phyloP scores from a whole-genome alignment of 2,888 invertebrate genomes.

The Caenorhabditis macrosperma region DNA sequence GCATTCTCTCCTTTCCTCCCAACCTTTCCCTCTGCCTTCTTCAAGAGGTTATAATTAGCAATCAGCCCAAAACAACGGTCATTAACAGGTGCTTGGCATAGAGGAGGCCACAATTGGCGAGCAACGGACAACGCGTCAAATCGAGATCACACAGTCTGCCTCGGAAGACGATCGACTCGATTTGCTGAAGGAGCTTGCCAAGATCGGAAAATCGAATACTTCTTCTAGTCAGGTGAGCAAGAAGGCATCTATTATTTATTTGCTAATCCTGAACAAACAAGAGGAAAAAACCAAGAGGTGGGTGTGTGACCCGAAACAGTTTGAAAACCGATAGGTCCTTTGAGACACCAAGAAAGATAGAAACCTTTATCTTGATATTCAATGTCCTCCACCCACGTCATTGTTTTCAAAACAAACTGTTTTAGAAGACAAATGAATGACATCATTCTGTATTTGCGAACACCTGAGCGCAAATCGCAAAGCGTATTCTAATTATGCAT shows the following conservation, averaged over 20 bases:
- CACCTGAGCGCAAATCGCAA: too few species aligned
- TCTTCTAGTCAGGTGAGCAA: slow-evolving; percentile 47
- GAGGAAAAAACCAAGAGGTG: neutral
- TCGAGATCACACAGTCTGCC: slow-evolving; percentile 61
- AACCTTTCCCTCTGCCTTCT: neutral
- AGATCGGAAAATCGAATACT: slow-evolving; percentile 57
- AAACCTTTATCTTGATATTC: too few species aligned
- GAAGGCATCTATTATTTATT: neutral
- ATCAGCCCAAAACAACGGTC: slow-evolving; percentile 26
- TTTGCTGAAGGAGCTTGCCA: slow-evolving; percentile 64
- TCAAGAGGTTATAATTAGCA: slow-evolving; percentile 33
- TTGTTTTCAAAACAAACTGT: too few species aligned
- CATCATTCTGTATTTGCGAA: too few species aligned
- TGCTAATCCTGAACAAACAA: slow-evolving; percentile 10
- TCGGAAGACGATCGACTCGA: slow-evolving; percentile 62
- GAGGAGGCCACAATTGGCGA: slow-evolving; percentile 31
- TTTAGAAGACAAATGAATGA: too few species aligned
- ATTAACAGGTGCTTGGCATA: slow-evolving; percentile 54
- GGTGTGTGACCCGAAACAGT: neutral
- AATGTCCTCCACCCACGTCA: too few species aligned
- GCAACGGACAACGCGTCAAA: slow-evolving; percentile 54
- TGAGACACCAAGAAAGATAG: too few species aligned
- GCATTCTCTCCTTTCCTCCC: neutral
- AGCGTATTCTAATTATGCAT: too few species aligned
- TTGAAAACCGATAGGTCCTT: slow-evolving; percentile 67